These are phyloP conservation scores for Sphenodon punctatus DNA, from an alignment of 2,797 vertebrate species.

Conservation along the genomic window DNA sequence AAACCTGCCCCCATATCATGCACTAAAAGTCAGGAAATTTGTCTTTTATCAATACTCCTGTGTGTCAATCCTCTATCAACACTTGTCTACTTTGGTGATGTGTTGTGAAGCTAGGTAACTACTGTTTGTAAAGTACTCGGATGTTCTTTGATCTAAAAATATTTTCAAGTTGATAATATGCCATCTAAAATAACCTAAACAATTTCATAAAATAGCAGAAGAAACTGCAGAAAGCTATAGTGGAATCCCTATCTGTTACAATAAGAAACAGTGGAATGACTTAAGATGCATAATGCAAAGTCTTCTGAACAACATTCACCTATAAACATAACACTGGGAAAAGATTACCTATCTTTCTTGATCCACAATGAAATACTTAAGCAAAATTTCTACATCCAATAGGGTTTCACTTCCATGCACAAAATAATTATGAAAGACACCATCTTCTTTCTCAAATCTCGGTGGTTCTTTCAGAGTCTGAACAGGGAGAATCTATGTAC, in stretches of 20 bases:
- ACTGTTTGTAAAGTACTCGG: background rate
- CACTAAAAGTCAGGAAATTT: background rate
- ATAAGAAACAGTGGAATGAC: no score
- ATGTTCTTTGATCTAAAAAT: no score
- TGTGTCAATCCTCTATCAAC: background rate
- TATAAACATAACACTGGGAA: no score
- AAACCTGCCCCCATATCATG: background rate
- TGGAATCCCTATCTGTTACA: background rate
- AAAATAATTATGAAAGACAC: background rate
- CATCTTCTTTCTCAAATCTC: background rate
- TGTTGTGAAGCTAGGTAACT: constrained; percentile 5
- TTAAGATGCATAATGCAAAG: no score
- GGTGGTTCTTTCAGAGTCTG: background rate
- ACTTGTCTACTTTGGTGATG: background rate
- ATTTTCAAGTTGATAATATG: no score
- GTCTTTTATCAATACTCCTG: constrained; percentile 35
- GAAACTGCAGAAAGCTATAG: background rate
- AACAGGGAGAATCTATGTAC: background rate
- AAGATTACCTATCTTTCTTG: no score
- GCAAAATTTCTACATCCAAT: background rate
- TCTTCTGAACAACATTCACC: no score
- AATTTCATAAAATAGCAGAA: constrained; percentile 11
- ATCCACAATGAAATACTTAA: no score
- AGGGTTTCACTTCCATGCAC: background rate
- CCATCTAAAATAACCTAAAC: constrained; percentile 1